phyloP scores from a whole-genome alignment of 2,888 invertebrate species.

The Pterostichus niger region DNA sequence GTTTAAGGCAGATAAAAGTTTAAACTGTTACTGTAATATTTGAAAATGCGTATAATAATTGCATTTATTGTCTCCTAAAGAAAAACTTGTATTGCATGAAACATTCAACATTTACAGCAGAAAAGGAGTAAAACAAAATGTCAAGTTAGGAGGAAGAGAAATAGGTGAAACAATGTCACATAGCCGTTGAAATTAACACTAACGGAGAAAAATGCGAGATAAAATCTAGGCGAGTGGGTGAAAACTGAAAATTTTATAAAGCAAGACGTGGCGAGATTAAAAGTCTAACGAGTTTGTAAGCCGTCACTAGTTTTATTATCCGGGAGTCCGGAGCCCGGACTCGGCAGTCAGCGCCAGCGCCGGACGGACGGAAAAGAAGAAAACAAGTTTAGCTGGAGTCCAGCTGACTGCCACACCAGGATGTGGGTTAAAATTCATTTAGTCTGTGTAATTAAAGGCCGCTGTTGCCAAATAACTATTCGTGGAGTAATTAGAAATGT shows the following conservation, averaged over 20 bases:
- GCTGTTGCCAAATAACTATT: constrained; percentile 14
- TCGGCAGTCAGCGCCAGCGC: background rate
- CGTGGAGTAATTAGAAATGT: constrained; percentile 20
- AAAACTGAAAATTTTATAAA: constrained; percentile 26
- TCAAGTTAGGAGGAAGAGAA: too few relatives aligned
- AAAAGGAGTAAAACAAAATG: too few relatives aligned
- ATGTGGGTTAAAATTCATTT: constrained; percentile 39
- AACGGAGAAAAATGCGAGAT: background rate
- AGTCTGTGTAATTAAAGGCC: constrained; percentile 31
- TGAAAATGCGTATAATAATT: too few relatives aligned
- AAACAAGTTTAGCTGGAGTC: constrained; percentile 24
- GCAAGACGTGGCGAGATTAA: constrained; percentile 10
- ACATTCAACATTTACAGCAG: too few relatives aligned
- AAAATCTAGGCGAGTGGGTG: constrained; percentile 21
- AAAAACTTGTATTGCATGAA: too few relatives aligned
- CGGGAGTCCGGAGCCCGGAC: background rate
- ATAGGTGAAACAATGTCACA: too few relatives aligned
- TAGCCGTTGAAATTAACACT: background rate
- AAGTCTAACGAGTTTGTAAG: constrained; percentile 25
- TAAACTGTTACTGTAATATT: too few relatives aligned
- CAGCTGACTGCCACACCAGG: constrained; percentile 13
- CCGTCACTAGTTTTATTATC: constrained; percentile 36
- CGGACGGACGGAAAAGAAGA: constrained; percentile 18
- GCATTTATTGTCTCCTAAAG: too few relatives aligned
- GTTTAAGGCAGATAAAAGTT: too few relatives aligned